Evolutionary conservation across 2,888 invertebrate species (phyloP).

Genomic region (Agrotis segetum): DNA sequence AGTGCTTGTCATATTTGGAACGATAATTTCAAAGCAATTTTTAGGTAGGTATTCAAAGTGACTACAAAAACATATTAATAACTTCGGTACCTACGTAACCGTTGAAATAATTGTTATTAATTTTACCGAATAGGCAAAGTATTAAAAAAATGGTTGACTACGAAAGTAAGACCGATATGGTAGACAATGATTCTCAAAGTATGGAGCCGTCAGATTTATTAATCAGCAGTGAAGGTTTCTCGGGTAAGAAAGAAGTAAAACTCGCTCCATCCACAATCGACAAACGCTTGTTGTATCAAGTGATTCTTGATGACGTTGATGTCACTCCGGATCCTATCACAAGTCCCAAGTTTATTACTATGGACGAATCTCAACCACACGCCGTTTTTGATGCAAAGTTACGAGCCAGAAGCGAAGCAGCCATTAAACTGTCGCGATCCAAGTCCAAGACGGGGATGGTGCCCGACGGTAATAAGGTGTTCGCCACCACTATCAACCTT

Average conservation of each 20-base stretch:
- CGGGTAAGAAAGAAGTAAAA: conserved; percentile 64
- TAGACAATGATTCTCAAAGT: background rate
- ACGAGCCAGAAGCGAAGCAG: conserved; percentile 73
- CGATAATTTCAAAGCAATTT: too few species aligned
- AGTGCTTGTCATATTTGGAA: too few species aligned
- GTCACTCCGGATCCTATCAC: conserved; percentile 82
- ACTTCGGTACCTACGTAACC: background rate
- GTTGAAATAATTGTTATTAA: background rate
- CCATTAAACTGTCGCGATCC: conserved; percentile 69
- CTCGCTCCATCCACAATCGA: conserved; percentile 74
- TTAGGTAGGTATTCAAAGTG: too few species aligned
- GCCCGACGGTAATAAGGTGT: conserved; percentile 77
- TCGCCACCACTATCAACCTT: conserved; percentile 87
- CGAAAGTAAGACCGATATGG: background rate
- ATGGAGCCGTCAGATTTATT: conserved; percentile 6
- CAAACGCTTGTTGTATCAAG: conserved; percentile 74
- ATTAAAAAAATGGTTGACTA: conserved; percentile 26
- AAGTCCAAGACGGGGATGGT: conserved; percentile 67
- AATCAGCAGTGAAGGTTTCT: background rate
- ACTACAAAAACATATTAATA: too few species aligned
- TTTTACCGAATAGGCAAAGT: background rate
- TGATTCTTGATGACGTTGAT: conserved; percentile 75
- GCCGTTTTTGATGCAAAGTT: conserved; percentile 81
- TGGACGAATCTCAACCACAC: conserved; percentile 80
- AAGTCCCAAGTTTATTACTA: conserved; percentile 74